Evolutionary conservation across 2,797 vertebrate genomes (phyloP), one percentile per base, ranked within the genome.

Genomic region (Hypotaenidia okinawae): DNA sequence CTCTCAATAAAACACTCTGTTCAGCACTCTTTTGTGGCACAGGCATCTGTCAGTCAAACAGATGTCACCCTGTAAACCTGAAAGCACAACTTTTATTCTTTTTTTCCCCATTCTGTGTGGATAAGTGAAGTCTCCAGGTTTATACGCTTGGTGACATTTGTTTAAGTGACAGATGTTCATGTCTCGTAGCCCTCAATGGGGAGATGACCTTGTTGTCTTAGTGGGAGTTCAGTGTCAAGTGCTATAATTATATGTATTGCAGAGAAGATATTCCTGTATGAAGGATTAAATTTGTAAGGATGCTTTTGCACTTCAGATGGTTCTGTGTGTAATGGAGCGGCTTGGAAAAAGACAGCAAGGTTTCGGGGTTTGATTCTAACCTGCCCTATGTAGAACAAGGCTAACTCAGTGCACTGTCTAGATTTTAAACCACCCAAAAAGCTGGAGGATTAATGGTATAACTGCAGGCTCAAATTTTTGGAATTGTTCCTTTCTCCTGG

Each of bases 1-100:
- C 28, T 74, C 58, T 82, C 81, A 75, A 0, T 9, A 82, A 96
- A 95, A 89, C 55, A 73, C 55, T 75, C 51, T 80, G 47, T 57
- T 86, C 49, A 64, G 73, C 72, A 33, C 72, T 83, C 77, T 41
- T 28, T 41, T 32, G 74, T 84, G 87, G 85, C 87, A 75, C 33
- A 80, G 82, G 49, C 92, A 79, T 93, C 94, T 96, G 95, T 91
- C 96, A 93, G 68, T 96, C 93, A 96, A 94, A 54, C 85, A 95
- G 90, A 93, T 96, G 92, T 90, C 91, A 86, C 45, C 74, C 32
- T 84, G 69, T 92, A 93, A 96, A 94, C 30, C 41, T 13, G 5
- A 87, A 92, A 90, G 39, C 37, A 32, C 32, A 76, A 35, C 12
- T 58, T 67, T 63, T 45, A 52, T 75, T 28, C 11, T 49, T 47